Base-by-base conservation (phyloP, 2,113 vertebrate genomes). In the Phylloscopus trochiloides region DNA sequence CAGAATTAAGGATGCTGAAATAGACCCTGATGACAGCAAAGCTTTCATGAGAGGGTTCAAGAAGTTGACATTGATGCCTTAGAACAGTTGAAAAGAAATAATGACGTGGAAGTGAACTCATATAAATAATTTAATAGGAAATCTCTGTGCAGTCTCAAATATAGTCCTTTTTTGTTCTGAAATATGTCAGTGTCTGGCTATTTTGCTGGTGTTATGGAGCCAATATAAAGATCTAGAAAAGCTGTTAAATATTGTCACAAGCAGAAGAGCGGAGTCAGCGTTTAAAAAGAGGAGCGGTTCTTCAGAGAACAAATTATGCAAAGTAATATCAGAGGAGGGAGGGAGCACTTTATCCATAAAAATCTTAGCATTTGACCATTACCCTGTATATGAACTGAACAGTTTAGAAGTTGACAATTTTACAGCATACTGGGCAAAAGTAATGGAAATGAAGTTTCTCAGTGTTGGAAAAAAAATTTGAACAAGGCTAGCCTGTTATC, bases 91-190 rank as follows among this genome's bases (percentile, higher is more conserved):
- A 86, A 94, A 97, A 87, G 81, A 97, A 94, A 92, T 95, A 91
- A 86, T 90, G 61, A 93, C 34, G 40, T 90, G 65, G 95, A 88
- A 97, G 85, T 79, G 92, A 97, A 96, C 95, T 95, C 82, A 95
- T 97, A 91, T 94, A 96, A 96, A 96, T 97, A 97, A 97, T 96
- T 97, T 96, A 96, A 95, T 90, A 97, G 71, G 67, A 86, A 96
- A 88, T 96, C 59, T 71, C 76, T 95, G 40, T 94, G 79, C 63
- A 84, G 68, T 47, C 91, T 89, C 92, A 90, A 77, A 86, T 88
- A 78, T 63, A 95, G 78, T 74, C 63, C 25, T 94, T 92, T 96
- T 95, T 94, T 97, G 76, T 94, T 97, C 94, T 84, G 78, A 94
- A 96, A 92, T 85, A 77, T 95, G 67, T 91, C 74, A 83, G 48